These are phyloP conservation scores for Sturmia bella DNA, from an alignment of 2,888 invertebrate species.

Conservation along the genomic window DNA sequence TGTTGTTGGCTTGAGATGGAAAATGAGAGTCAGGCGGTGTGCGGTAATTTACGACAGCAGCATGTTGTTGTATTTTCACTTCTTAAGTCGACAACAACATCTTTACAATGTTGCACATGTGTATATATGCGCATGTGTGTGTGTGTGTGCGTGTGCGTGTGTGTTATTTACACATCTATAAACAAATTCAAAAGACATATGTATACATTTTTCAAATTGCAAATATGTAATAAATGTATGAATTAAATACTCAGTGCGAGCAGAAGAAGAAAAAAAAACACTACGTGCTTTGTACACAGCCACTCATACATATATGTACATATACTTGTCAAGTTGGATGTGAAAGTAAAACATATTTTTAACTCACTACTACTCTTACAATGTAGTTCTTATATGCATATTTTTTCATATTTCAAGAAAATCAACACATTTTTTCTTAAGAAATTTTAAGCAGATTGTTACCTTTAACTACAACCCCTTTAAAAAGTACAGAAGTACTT, in stretches of 20 bases:
- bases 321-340: not conserved
- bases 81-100: constrained; percentile 46
- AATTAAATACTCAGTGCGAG: constrained; percentile 1
- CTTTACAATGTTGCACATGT: constrained; percentile 13
- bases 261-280: constrained; percentile 5
- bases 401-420: not conserved
- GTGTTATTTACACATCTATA: constrained; percentile 19
- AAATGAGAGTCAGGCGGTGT: constrained; percentile 22
- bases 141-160: not conserved
- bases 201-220: no score
- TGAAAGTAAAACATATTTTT: constrained; percentile 13
- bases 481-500: not conserved
- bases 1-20: constrained; percentile 47
- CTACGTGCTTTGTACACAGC: no score
- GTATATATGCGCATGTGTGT: not conserved
- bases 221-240: not conserved
- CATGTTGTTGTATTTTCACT: constrained; percentile 42
- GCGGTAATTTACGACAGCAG: not conserved
- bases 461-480: no score
- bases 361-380: not conserved
- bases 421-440: no score
- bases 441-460: not conserved
- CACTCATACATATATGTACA: not conserved
- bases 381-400: not conserved
- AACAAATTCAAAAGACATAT: constrained; percentile 11